Evolutionary conservation across 2,797 vertebrate genomes (phyloP).

Genomic region (Pseudochromis fuscus): DNA sequence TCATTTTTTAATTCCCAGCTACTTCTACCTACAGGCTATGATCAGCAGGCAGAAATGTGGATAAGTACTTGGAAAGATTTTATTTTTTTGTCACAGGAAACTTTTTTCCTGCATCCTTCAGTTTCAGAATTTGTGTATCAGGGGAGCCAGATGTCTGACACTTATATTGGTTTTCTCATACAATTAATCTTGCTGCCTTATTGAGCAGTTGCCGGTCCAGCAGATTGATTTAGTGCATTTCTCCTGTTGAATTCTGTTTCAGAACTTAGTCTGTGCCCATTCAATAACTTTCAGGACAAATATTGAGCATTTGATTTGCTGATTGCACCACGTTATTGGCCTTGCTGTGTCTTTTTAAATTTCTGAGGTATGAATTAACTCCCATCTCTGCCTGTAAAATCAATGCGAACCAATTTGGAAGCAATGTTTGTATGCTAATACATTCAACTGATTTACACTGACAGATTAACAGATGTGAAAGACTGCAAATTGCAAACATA

Average conservation of each 20-base stretch:
- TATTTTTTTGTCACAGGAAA: too few species aligned
- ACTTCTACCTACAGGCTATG: too few species aligned
- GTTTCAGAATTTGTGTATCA: neutral
- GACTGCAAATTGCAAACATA: too few species aligned
- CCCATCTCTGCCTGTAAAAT: conserved; percentile 3
- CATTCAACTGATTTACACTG: conserved; percentile 35
- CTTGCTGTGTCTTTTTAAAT: neutral
- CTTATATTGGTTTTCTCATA: neutral
- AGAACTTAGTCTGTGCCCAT: neutral
- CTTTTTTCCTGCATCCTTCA: too few species aligned
- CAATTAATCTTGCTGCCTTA: neutral
- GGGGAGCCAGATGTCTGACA: neutral
- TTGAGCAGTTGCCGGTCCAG: neutral
- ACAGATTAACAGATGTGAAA: conserved; percentile 33
- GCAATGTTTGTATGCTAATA: conserved; percentile 24
- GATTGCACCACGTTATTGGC: neutral
- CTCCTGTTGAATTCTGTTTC: neutral
- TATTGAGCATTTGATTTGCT: neutral
- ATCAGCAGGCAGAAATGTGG: too few species aligned
- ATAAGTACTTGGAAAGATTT: too few species aligned
- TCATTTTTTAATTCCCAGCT: too few species aligned
- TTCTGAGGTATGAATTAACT: neutral
- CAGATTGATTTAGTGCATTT: neutral
- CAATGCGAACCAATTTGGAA: conserved; percentile 13
- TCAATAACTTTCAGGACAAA: too few species aligned